Base-by-base conservation (phyloP, 2,888 invertebrate species). In the Sphecodes monilicornis region DNA sequence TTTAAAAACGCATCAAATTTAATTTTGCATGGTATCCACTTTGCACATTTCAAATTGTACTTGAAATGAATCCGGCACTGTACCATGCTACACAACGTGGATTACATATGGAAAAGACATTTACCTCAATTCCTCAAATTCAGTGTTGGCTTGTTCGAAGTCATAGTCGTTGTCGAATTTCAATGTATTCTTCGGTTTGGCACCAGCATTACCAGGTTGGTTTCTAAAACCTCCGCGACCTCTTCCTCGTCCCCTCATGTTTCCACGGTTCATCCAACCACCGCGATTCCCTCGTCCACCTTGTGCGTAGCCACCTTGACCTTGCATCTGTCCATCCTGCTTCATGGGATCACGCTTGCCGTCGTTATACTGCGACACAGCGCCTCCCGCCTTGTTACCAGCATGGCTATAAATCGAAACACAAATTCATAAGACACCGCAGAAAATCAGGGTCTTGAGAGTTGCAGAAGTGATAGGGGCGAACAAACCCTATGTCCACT, bases 91-190 rank as follows among this genome's bases (percentile, higher is more conserved):
- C 46, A 57, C 60, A 29, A 54, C 29, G 0, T 2, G 22, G 11
- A 26, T 4, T 46, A 22, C 4, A 11, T 18, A 10, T 36, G 4
- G 8, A n/a, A 13, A 13, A 70, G 22, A 39, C 22, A 41, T 70
- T 70, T 86, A 95, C 93, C 96, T 97, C 82, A 99, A 96, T 95
- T 99, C 98, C 93, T 99, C 98, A 95, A 99, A 99, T 95, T 99
- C 97, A 64, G 98, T 98, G 95, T 99, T 99, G 82, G 99, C 99
- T 95, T 98, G 98, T 95, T 99, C 99, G 94, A 99, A 99, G 95
- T 99, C 99, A 94, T 98, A 99, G 94, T 99, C 99, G 91, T 97
- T 98, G 90, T 99, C 99, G 95, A 99, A 99, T 95, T 98, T 98
- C 89, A 99, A 96, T 22, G 97, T 97, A 92, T 97, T 97, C 94